Evolutionary conservation across 2,888 invertebrate genomes (phyloP).

Genomic region (Bembecia ichneumoniformis): DNA sequence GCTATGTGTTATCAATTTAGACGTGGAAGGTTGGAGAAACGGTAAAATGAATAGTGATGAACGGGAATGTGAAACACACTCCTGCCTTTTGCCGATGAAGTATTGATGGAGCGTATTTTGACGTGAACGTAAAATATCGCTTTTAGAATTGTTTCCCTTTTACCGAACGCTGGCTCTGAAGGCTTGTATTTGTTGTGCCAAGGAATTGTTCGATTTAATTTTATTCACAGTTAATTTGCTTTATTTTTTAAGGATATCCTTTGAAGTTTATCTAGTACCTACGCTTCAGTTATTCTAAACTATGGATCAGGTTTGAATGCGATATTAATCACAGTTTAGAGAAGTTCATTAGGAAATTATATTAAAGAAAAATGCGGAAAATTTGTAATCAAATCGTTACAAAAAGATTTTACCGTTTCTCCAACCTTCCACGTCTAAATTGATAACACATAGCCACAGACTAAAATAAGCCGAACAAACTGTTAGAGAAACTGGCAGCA

Average conservation of each 20-base stretch:
- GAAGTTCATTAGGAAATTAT: no score
- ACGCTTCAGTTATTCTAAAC: no score
- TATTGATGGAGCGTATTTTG: conserved; percentile 19
- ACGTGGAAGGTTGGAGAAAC: conserved; percentile 14
- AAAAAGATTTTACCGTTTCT: conserved; percentile 19
- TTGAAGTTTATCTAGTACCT: no score
- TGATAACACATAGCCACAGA: conserved; percentile 7
- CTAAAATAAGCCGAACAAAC: conserved; percentile 3
- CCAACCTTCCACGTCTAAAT: conserved; percentile 15
- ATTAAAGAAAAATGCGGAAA: no score
- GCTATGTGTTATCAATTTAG: conserved; percentile 11
- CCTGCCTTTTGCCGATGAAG: conserved; percentile 20
- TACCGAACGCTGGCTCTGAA: conserved; percentile 7
- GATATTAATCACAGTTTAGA: no score
- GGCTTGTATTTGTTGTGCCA: conserved; percentile 1
- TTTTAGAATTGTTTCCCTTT: conserved; percentile 13
- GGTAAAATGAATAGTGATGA: conserved; percentile 24
- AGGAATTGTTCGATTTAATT: neutral
- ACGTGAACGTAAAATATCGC: conserved; percentile 16
- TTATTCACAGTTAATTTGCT: neutral
- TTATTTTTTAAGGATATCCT: no score
- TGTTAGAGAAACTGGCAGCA: neutral
- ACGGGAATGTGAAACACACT: conserved; percentile 20
- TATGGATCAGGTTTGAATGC: no score
- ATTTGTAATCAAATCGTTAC: no score